Evolutionary conservation across 1,140 invertebrate species (phyloP).

Genomic region (Nilaparvata lugens): DNA sequence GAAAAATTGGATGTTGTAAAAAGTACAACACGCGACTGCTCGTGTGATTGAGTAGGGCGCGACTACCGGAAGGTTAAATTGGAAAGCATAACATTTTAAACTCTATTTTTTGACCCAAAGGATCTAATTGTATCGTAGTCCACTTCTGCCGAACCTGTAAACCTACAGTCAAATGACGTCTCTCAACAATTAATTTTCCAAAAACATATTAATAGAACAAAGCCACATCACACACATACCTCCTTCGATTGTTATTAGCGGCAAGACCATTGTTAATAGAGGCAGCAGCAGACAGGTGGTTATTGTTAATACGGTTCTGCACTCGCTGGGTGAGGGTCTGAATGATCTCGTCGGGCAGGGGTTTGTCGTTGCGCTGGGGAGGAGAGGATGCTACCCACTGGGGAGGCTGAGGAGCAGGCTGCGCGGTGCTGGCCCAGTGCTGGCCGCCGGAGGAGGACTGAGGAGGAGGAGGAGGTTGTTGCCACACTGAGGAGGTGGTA

Average conservation of each 20-base stretch:
- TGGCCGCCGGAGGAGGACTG: neutral
- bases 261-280: slow-evolving; percentile 22
- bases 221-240: slow-evolving; percentile 2
- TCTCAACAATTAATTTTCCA: too few species aligned
- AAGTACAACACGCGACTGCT: too few species aligned
- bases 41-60: too few species aligned
- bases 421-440: neutral
- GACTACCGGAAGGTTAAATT: too few species aligned
- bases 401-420: neutral
- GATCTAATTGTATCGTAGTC: too few species aligned
- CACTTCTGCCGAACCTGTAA: too few species aligned
- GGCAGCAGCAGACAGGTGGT: neutral
- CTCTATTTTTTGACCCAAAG: too few species aligned
- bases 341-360: slow-evolving; percentile 59
- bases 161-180: too few species aligned
- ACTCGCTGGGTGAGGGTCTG: slow-evolving; percentile 61
- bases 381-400: slow-evolving; percentile 6
- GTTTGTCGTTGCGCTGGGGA: slow-evolving; percentile 37
- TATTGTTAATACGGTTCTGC: slow-evolving; percentile 41
- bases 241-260: slow-evolving; percentile 29
- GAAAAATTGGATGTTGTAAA: too few species aligned
- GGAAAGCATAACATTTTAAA: too few species aligned
- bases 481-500: neutral
- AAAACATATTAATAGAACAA: too few species aligned
- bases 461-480: slow-evolving; percentile 1